Base-by-base conservation (phyloP, 2,797 vertebrate genomes). In the Crenichthys baileyi region DNA sequence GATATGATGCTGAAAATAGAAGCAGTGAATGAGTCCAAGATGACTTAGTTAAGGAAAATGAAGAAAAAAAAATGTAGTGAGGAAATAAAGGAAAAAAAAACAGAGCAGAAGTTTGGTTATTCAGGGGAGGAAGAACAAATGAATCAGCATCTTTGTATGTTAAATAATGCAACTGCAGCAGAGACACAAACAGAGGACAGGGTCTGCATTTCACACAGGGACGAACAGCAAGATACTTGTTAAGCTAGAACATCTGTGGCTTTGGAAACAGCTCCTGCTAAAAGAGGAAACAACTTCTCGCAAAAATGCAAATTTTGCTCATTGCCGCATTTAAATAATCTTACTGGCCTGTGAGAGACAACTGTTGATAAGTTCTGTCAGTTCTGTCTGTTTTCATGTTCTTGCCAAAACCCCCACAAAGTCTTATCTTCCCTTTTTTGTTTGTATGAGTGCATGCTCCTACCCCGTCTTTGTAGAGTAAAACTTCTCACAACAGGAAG, bases 141-240 rank as follows among this genome's bases (percentile, higher is more conserved):
- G 91, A 92, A 91, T 92, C 90, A 82, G 91, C 90, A 86, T 72
- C 39, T 82, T 81, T 73, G 18, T 76, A 53, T 73, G 77, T 15
- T 91, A 89, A 93, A 93, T 92, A 92, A 92, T 91, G 88, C 87
- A 93, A 46, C 63, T 61, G 73, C 22, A 53, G 77, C 72, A 85
- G 79, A 82, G 82, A 80, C 73, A 78, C 78, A 81, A 6, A 68
- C 67, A 50, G 53, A 81, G 73, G 79, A 83, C 7, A 3, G 70
- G 75, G 63, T 70, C 83, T 46, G 83, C 84, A 51, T 90, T 91
- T 86, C 73, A 79, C 87, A 82, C 81, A 58, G 83, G 70, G 68
- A 79, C 72, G 41, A 61, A 46, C 46, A 46, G 60, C 46, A 70
- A 83, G 82, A 75, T 11, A 53, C 76, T 20, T 81, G 84, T 92